Evolutionary conservation across 2,888 invertebrate genomes (phyloP), one percentile per base, ranked within the genome.

Genomic region (Aphidius colemani): DNA sequence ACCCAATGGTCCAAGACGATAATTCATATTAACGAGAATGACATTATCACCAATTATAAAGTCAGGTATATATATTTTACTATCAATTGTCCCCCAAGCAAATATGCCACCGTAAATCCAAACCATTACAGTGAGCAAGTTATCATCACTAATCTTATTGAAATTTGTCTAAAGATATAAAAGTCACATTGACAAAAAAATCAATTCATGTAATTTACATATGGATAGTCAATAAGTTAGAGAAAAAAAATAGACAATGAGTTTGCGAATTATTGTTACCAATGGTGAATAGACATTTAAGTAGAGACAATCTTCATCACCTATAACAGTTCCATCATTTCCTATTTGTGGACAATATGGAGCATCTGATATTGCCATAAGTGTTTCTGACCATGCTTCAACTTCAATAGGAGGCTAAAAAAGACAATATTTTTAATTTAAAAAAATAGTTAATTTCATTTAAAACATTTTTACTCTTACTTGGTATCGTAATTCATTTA

Each of bases 41-140:
- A 76, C 69, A 57, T 70, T 70, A 58, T 71, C 67, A 44, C 74
- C 73, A 3, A 75, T 10, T 39, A 76, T 53, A 58, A 71, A 73
- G 65, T 75, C 74, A 1, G 75, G 73, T 30, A 72, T 70, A 61
- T 30, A 30, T 30, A 30, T 30, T 30, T 30, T 5, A 30, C 30
- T 18, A 5, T 2, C 61, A 0, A 63, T 55, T n/a, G 66, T 59
- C 7, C 75, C 75, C 3, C 7, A 48, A 7, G 3, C 43, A 50
- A 69, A 74, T 13, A 45, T 64, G 18, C 74, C 73, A 4, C 72
- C 75, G 46, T 71, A 66, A 40, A 76, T 69, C 74, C 74, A 76
- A 7, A 75, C 69, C 67, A 73, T 66, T 0, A 72, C 73, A 8
- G 74, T 53, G 43, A 60, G 66, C 41, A 41, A 51, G 0, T 57